Evolutionary conservation across 2,888 invertebrate species (phyloP), one percentile per base, ranked within the genome.

Genomic region (Rhamphomyia laevipes): DNA sequence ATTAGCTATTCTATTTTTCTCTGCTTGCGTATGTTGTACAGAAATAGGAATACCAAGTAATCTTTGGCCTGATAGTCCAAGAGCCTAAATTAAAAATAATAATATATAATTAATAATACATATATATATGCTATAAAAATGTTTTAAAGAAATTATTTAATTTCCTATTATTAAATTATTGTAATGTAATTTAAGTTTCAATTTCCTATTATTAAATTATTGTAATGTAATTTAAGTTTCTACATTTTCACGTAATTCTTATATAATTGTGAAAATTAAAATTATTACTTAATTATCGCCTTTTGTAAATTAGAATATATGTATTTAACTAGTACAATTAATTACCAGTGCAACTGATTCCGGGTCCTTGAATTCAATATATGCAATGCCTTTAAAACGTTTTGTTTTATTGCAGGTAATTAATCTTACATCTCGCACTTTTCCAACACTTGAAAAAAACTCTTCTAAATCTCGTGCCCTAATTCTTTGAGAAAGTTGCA

Each of bases 331-430:
- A 23, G 27, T 38, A 17, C 23, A 50, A 35, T 31, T 16, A 73
- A 80, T 78, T 71, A 89, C 89, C 74, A 96, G 74, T 51, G 95
- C 87, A 10, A 99, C 97, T 54, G 95, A 93, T 73, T 96, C 96
- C 1, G 94, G 89, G 74, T 97, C 96, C 70, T 88, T 87, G 67
- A 99, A 99, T 73, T 99, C 99, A 52, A 99, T 93, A 66, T 99
- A 99, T n/a, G 97, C 92, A 61, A 99, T 97, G 43, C 99, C 99
- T 73, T 99, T 99, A 63, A 97, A 97, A 57, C 97, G 76, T 63
- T 97, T 82, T 1, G 99, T 99, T 72, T 97, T 96, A 72, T 96
- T 97, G 72, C 99, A 99, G 49, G 95, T 95, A 51, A 99, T 99
- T 59, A 99, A 82, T 62, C 97, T 80, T 17, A 99, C 99, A 74